Evolutionary conservation across 2,888 invertebrate species (phyloP).

Genomic region (Timandra comae): DNA sequence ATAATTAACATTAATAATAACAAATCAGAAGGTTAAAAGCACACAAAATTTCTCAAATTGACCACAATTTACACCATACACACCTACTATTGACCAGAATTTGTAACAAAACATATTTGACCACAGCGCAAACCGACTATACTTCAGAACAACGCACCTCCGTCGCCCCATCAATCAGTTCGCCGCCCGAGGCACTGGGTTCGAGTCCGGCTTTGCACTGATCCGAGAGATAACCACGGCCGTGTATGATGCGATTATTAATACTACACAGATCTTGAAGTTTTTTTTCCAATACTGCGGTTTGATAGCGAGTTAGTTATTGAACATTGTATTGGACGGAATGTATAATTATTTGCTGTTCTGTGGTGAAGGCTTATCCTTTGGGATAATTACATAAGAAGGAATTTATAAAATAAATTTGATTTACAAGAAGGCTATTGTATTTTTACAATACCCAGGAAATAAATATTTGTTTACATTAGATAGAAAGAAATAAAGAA

Average conservation of each 20-base stretch:
- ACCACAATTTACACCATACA: neutral
- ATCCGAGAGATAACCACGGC: constrained; percentile 15
- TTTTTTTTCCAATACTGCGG: constrained; percentile 4
- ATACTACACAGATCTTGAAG: constrained; percentile 8
- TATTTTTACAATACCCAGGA: no score
- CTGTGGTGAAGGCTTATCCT: no score
- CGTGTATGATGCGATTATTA: constrained; percentile 21
- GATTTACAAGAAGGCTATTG: no score
- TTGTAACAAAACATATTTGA: no score
- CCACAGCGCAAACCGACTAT: neutral
- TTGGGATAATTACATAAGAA: no score
- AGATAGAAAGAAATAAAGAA: no score
- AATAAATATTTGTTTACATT: no score
- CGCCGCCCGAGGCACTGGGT: constrained; percentile 15
- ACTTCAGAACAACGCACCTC: constrained; percentile 1
- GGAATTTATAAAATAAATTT: no score
- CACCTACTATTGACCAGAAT: no score
- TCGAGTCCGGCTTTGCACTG: constrained; percentile 15
- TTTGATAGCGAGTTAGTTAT: no score
- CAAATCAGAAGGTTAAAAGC: neutral
- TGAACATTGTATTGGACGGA: no score
- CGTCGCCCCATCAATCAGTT: constrained; percentile 21
- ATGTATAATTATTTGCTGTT: no score
- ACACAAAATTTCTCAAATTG: neutral
- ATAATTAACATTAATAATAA: neutral